Base-by-base conservation (phyloP, 2,888 invertebrate genomes). In the Macrostomum cliftonense region DNA sequence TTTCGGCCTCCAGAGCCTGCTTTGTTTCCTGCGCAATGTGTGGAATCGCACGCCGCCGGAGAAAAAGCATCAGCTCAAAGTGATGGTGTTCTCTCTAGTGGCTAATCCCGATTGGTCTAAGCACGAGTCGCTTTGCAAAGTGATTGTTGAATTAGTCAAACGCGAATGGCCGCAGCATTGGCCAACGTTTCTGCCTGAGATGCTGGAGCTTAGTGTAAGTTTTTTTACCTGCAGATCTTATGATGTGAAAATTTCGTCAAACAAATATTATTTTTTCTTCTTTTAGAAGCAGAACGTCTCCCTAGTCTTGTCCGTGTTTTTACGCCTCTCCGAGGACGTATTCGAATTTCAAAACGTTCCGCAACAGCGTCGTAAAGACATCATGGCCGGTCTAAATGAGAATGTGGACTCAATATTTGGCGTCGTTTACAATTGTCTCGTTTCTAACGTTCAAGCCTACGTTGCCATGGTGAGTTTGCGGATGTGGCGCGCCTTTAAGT, bases 141-240 rank as follows among this genome's bases (percentile, higher is more conserved):
- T 89, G n/a, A 79, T 91, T 47, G 91, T 93, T 0, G 91, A 93
- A 73, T 87, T 93, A 80, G 82, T 87, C 47, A 91, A 91, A 64
- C 76, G 91, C 12, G 91, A 91, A 67, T 93, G 91, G 93, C 93
- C 93, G 0, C 91, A 91, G 64, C 84, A 89, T 56, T 93, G 91
- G 91, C 83, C 86, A 0, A 79, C 82, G 0, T 69, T 93, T 37
- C 69, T 91, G 36, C 74, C 77, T 0, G 88, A 89, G 66, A 74
- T 91, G 1, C 82, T 83, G 52, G 79, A 80, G 59, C 80, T 78
- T 57, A 88, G 89, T 12, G 84, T 85, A 62, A 55, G 61, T 59
- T 28, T 21, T 28, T 28, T 28, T 28, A 28, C 4, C 9, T 28
- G 4, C 28, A 7, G 4, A 28, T 28, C 28, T 4, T 4, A 28